Evolutionary conservation across 2,888 invertebrate genomes (phyloP).

Genomic region (Aleiodes alternator): DNA sequence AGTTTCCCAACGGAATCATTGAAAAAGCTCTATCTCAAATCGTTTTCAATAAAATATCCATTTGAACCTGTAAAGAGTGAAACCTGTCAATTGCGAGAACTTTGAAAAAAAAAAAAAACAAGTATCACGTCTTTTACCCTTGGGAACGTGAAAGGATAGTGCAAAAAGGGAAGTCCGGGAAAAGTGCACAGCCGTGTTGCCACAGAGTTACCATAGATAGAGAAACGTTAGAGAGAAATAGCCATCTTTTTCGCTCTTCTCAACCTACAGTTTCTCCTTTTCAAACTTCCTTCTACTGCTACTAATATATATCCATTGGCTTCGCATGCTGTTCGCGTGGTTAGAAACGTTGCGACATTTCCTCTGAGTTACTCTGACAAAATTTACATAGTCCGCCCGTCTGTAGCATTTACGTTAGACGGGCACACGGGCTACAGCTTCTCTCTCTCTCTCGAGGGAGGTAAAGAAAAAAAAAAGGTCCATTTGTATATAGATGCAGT

Average conservation of each 20-base stretch:
- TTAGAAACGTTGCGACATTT: constrained; percentile 41
- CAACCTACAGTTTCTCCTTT: no score
- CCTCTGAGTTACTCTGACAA: constrained; percentile 43
- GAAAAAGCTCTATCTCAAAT: no score
- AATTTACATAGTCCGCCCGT: constrained; percentile 46
- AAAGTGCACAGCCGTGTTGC: constrained; percentile 43
- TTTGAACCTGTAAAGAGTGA: no score
- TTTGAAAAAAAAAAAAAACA: not conserved
- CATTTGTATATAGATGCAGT: not conserved
- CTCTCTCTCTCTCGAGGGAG: constrained; percentile 15
- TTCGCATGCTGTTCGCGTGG: constrained; percentile 40
- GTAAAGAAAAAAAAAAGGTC: constrained; percentile 8
- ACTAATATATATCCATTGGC: constrained; percentile 25
- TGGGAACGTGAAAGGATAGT: constrained; percentile 8
- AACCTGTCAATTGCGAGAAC: not conserved
- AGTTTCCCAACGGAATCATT: no score
- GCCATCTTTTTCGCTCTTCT: not conserved
- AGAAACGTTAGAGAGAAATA: constrained; percentile 12
- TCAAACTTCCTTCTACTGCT: not conserved
- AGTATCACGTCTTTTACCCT: constrained; percentile 4
- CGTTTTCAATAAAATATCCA: no score
- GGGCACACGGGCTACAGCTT: not conserved
- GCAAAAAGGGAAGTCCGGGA: constrained; percentile 13
- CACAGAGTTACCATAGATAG: constrained; percentile 21
- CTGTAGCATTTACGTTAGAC: constrained; percentile 42